A percentile compares a stretch with the other conserved stretches of the same genome.
These are phyloP conservation scores for Drosophila varians DNA, from an alignment of 1,140 invertebrate genomes.

Conservation along the genomic window DNA sequence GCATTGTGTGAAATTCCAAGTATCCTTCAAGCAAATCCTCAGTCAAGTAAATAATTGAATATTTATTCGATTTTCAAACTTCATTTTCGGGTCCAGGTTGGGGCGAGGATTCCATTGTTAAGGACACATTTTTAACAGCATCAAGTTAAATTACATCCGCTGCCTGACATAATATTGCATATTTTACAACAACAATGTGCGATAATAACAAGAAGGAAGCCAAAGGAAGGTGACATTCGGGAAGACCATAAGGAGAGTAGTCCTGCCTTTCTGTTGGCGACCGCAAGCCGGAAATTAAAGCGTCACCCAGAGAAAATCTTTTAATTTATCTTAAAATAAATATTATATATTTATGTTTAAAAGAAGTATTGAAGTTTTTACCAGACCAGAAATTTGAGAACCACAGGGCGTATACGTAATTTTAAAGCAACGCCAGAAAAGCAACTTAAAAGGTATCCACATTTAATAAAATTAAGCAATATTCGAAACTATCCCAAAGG, in stretches of 20 bases:
- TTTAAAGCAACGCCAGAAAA: neutral
- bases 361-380: no score
- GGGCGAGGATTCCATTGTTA: conserved; percentile 32
- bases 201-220: conserved; percentile 20
- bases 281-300: conserved; percentile 74
- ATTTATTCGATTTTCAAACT: conserved; percentile 65
- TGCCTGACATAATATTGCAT: conserved; percentile 39
- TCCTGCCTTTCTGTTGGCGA: conserved; percentile 27
- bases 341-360: no score
- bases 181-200: conserved; percentile 20
- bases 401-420: neutral
- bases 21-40: conserved; percentile 15
- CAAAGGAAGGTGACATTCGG: neutral
- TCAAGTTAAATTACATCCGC: conserved; percentile 49
- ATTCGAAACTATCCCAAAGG: neutral
- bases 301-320: conserved; percentile 32
- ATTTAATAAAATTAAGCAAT: neutral
- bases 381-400: no score
- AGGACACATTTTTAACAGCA: conserved; percentile 11
- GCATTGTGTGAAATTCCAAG: conserved; percentile 18
- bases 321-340: neutral
- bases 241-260: conserved; percentile 2
- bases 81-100: conserved; percentile 31
- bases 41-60: conserved; percentile 62
- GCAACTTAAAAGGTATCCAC: neutral